Conservation (phyloP, 2,113 vertebrate species). For the Antechinus flavipes region DNA sequence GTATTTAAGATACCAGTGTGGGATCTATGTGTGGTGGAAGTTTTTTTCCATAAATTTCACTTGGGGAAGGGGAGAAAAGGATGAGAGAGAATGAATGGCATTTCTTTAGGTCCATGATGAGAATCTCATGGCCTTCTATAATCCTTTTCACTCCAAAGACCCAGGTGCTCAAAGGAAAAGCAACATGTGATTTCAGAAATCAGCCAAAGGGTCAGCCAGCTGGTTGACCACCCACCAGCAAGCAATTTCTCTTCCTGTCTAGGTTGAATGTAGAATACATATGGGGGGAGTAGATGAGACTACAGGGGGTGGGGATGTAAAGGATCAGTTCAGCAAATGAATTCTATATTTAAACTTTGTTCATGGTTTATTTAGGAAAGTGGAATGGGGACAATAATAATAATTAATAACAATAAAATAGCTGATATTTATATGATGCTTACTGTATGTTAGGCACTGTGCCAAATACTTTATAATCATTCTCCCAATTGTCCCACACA, state of each 20-base stretch:
- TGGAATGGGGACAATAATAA: not conserved
- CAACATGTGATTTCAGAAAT: not conserved
- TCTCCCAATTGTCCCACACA: not conserved
- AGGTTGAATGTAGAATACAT: not conserved
- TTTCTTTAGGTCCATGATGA: not conserved
- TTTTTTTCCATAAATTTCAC: not conserved
- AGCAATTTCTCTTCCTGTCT: not conserved
- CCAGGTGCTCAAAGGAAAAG: not conserved
- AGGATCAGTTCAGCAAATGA: not conserved
- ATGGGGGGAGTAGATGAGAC: too few relatives aligned
- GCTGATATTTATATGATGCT: not conserved
- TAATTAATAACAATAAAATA: not conserved
- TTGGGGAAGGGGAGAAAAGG: not conserved
- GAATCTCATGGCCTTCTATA: not conserved
- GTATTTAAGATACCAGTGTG: not conserved
- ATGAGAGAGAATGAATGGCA: not conserved
- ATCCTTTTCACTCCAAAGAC: not conserved
- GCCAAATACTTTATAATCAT: not conserved
- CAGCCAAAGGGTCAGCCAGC: conserved; percentile 1
- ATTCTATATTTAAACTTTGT: not conserved
- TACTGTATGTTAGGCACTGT: not conserved
- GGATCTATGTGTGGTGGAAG: not conserved
- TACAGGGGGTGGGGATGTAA: too few relatives aligned
- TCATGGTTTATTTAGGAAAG: not conserved
- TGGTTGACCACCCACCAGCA: not conserved